phyloP scores from a whole-genome alignment of 2,113 vertebrate genomes.

The Phalacrocorax pelagicus region DNA sequence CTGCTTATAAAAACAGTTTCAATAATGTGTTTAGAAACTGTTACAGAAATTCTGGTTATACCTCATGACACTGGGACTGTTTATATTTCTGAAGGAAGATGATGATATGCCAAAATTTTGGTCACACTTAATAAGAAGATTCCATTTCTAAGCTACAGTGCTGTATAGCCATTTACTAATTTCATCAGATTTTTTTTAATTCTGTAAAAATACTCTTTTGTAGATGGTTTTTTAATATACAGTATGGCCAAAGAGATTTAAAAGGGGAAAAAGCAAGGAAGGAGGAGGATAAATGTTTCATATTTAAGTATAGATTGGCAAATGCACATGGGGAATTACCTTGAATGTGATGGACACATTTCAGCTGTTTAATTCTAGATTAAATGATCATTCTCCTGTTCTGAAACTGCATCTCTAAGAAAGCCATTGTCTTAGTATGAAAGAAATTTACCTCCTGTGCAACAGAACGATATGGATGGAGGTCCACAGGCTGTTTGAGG shows the following conservation, averaged over 20 bases:
- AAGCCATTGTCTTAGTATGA: neutral
- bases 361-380: neutral
- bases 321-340: neutral
- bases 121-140: neutral
- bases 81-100: slow-evolving; percentile 12
- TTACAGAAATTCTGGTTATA: neutral
- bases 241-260: neutral
- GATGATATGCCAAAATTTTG: neutral
- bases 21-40: neutral
- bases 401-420: neutral
- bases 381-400: neutral
- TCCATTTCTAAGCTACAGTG: neutral
- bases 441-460: slow-evolving; percentile 73
- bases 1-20: slow-evolving; percentile 10
- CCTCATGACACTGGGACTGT: neutral
- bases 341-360: neutral
- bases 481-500: slow-evolving; percentile 71
- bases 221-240: neutral
- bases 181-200: neutral
- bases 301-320: neutral
- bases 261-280: neutral
- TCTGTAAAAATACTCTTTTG: neutral
- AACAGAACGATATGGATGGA: slow-evolving; percentile 74
- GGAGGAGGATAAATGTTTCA: neutral
- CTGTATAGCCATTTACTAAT: neutral